These are phyloP conservation scores for Silurus asotus DNA, from an alignment of 2,113 vertebrate genomes.

Conservation along the genomic window DNA sequence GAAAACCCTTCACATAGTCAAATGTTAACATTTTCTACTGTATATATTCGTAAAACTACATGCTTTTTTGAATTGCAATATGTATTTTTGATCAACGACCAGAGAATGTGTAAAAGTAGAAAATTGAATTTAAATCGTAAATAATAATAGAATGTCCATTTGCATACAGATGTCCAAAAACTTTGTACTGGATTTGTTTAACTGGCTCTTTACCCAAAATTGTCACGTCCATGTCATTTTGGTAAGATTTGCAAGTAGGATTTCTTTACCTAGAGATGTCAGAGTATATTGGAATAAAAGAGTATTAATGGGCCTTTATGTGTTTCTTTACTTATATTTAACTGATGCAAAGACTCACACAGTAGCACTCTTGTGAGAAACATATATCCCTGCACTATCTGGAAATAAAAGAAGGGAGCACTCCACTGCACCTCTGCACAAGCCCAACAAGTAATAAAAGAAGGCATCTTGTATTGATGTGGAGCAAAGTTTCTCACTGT, in stretches of 20 bases:
- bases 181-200: background rate
- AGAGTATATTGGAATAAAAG: background rate
- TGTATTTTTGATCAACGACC: background rate
- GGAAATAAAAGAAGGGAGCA: background rate
- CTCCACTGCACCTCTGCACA: conserved; percentile 1
- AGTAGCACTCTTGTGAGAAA: background rate
- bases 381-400: background rate
- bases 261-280: background rate
- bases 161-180: too few relatives aligned
- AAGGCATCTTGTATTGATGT: conserved; percentile 43
- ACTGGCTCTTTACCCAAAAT: background rate
- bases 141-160: background rate
- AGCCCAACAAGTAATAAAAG: conserved; percentile 35
- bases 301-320: background rate
- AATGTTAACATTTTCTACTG: background rate
- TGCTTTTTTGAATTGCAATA: background rate
- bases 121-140: background rate
- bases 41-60: background rate
- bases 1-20: background rate
- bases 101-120: background rate
- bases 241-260: background rate
- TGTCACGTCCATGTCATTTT: background rate
- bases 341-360: background rate
- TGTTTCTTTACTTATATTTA: conserved; percentile 6
- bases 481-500: conserved; percentile 46